These are phyloP conservation scores for Acipenser ruthenus DNA, from an alignment of 2,797 vertebrate species.

Conservation along the genomic window DNA sequence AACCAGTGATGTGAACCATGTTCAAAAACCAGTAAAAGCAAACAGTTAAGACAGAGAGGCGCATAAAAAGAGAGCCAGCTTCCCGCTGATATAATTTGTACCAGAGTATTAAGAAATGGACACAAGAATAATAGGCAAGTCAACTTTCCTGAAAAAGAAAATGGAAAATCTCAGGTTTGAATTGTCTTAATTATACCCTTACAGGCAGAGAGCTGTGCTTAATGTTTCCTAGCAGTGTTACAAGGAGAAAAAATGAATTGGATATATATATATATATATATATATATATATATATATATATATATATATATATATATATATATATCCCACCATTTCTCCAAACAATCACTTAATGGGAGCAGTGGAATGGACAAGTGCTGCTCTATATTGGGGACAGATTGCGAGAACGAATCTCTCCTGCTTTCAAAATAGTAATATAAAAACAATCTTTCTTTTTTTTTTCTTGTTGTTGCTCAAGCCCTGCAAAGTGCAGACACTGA, in stretches of 20 bases:
- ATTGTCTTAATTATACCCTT: slow-evolving; percentile 74
- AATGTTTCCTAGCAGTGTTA: slow-evolving; percentile 72
- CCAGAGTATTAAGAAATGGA: slow-evolving; percentile 69
- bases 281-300: slow-evolving; percentile 49
- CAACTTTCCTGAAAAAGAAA: slow-evolving; percentile 77
- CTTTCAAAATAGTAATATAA: slow-evolving; percentile 65
- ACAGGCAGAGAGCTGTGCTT: slow-evolving; percentile 53
- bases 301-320: not conserved
- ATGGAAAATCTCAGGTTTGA: slow-evolving; percentile 74
- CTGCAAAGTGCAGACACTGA: slow-evolving; percentile 95
- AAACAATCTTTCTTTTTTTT: slow-evolving; percentile 62
- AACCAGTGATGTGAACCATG: slow-evolving; percentile 21
- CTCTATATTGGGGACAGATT: slow-evolving; percentile 76
- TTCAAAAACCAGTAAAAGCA: slow-evolving; percentile 66
- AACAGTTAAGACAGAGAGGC: slow-evolving; percentile 56
- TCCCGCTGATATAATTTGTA: slow-evolving; percentile 71
- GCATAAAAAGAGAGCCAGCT: slow-evolving; percentile 63
- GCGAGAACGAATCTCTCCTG: slow-evolving; percentile 68
- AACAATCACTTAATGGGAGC: slow-evolving; percentile 94
- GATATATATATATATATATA: slow-evolving; percentile 17
- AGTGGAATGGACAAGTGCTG: slow-evolving; percentile 78
- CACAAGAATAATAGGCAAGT: slow-evolving; percentile 70
- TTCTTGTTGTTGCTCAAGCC: slow-evolving; percentile 25
- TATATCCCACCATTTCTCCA: slow-evolving; percentile 73
- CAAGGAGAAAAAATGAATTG: slow-evolving; percentile 68